Conservation (phyloP, 1,140 invertebrate species). For the Ostrea edulis region DNA sequence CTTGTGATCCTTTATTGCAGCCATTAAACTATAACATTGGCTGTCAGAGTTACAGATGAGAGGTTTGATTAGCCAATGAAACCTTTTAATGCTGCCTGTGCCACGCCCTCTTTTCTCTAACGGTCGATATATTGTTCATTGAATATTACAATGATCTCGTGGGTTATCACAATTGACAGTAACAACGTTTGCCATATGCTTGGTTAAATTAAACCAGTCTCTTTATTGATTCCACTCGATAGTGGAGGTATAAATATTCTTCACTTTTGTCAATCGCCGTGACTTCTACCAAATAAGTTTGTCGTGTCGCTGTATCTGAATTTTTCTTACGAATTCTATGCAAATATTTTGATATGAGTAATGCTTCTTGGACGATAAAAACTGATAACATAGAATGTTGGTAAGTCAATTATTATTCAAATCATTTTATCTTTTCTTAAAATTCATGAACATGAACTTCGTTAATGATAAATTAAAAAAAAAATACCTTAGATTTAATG, state of each 20-base stretch:
- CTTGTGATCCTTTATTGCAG: neutral
- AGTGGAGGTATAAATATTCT: neutral
- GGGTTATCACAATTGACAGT: constrained; percentile 7
- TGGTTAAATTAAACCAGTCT: constrained; percentile 24
- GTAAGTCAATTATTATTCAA: neutral
- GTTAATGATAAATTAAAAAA: too few species aligned
- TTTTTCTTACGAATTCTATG: neutral
- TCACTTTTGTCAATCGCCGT: constrained; percentile 21
- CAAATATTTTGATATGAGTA: constrained; percentile 3
- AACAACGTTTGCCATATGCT: constrained; percentile 28
- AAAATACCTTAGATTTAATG: too few species aligned
- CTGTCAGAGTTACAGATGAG: neutral
- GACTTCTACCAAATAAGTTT: constrained; percentile 9
- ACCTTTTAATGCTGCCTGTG: neutral
- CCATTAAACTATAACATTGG: neutral
- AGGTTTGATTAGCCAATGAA: neutral
- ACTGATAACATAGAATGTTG: neutral
- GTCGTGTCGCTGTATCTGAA: neutral
- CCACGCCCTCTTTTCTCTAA: neutral
- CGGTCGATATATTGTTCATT: constrained; percentile 29
- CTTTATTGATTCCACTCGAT: constrained; percentile 14
- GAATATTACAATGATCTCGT: constrained; percentile 31
- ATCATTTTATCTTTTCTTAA: too few species aligned
- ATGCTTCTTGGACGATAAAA: neutral
- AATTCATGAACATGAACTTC: too few species aligned